phyloP scores from a whole-genome alignment of 1,140 invertebrate species.

The Hypothenemus hampei region DNA sequence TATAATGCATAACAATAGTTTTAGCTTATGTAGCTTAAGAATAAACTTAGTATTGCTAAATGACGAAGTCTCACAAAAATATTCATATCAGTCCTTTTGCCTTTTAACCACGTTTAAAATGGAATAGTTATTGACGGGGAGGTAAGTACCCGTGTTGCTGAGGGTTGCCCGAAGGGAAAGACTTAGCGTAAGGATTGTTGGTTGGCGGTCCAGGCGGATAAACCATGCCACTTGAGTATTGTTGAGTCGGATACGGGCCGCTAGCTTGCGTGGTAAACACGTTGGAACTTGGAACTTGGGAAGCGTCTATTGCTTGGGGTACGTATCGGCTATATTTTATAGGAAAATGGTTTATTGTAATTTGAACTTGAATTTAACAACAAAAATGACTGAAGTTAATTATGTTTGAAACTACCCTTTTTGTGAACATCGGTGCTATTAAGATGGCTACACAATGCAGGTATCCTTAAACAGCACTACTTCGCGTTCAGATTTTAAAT shows the following conservation, averaged over 20 bases:
- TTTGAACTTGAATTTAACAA: not conserved
- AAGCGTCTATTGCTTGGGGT: constrained; percentile 37
- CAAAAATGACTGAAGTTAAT: not conserved
- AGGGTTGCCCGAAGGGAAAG: constrained; percentile 38
- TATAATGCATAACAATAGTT: not conserved
- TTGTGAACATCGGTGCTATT: too few species aligned
- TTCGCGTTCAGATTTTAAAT: not conserved
- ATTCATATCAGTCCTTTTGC: too few species aligned
- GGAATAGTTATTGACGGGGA: constrained; percentile 38
- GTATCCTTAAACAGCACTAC: not conserved
- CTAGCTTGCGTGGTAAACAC: constrained; percentile 36
- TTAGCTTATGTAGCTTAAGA: not conserved
- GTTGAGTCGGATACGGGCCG: constrained; percentile 35
- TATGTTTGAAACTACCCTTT: too few species aligned
- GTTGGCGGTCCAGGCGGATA: constrained; percentile 36
- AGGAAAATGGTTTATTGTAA: not conserved
- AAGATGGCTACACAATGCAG: not conserved
- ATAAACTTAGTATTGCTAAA: not conserved
- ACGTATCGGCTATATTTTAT: constrained; percentile 30
- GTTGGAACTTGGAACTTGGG: constrained; percentile 37
- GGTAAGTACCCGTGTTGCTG: constrained; percentile 40
- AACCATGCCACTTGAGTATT: constrained; percentile 32
- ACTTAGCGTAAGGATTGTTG: constrained; percentile 43
- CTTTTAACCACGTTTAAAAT: too few species aligned
- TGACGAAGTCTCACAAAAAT: not conserved